A percentile compares a stretch with the other conserved stretches of the same genome.
Conservation (phyloP, 2,113 vertebrate species). For the Cepphus grylle region DNA sequence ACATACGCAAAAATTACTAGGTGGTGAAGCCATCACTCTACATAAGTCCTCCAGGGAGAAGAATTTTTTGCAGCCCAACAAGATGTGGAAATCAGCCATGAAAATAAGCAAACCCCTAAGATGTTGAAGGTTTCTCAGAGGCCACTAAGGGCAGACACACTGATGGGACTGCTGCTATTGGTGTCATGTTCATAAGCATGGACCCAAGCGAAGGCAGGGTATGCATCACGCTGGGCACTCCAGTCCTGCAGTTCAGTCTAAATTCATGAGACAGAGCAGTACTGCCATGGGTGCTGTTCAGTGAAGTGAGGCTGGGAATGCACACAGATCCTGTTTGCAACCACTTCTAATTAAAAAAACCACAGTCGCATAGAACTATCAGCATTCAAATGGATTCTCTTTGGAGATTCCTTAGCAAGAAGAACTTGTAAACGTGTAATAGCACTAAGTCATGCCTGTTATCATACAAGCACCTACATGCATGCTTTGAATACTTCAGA, state of each 20-base stretch:
- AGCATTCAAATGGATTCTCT: background rate
- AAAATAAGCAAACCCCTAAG: background rate
- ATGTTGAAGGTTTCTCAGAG: background rate
- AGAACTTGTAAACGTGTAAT: background rate
- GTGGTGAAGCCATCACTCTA: background rate
- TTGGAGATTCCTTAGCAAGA: background rate
- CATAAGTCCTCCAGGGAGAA: background rate
- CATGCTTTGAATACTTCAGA: background rate
- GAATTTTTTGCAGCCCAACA: background rate
- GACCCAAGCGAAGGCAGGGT: background rate
- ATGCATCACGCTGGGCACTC: background rate
- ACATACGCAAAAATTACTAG: background rate
- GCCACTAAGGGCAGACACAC: background rate
- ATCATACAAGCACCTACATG: background rate
- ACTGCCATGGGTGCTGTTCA: accelerated
- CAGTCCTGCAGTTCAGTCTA: background rate
- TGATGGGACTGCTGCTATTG: accelerated
- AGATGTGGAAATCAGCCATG: background rate
- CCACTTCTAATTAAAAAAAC: background rate
- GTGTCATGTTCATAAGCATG: accelerated
- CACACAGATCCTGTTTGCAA: background rate
- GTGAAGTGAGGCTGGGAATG: background rate
- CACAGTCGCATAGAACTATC: background rate
- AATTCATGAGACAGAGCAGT: background rate
- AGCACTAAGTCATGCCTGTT: background rate